phyloP scores from a whole-genome alignment of 2,888 invertebrate genomes.

The Dasypolia templi region DNA sequence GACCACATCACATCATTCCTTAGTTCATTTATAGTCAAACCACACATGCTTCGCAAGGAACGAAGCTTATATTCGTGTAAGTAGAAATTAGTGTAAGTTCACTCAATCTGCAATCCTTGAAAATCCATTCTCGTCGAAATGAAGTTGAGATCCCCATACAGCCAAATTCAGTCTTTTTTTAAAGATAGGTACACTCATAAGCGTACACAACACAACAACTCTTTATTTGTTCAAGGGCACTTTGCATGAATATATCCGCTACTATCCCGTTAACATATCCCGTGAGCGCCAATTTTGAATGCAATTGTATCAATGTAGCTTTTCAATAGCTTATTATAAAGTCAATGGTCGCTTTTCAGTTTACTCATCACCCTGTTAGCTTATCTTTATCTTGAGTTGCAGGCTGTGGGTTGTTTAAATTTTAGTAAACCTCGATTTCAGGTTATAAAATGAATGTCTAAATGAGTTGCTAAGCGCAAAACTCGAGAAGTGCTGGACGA shows the following conservation, averaged over 20 bases:
- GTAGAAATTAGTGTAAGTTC: background rate
- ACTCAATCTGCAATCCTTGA: background rate
- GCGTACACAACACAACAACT: slow-evolving; percentile 41
- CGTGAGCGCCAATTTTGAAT: slow-evolving; percentile 45
- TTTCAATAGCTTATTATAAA: slow-evolving; percentile 47
- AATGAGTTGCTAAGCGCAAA: too few relatives aligned
- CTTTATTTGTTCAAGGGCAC: slow-evolving; percentile 59
- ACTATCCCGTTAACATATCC: slow-evolving; percentile 55
- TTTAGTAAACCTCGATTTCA: background rate
- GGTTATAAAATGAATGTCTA: too few relatives aligned
- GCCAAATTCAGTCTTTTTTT: too few relatives aligned
- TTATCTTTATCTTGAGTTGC: slow-evolving; percentile 18
- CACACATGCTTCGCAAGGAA: too few relatives aligned
- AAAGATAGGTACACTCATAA: slow-evolving; percentile 58
- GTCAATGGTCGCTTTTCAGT: slow-evolving; percentile 43
- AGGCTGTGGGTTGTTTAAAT: background rate
- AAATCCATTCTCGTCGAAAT: background rate
- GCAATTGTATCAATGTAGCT: slow-evolving; percentile 44
- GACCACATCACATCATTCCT: too few relatives aligned
- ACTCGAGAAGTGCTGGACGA: too few relatives aligned
- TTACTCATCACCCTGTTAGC: slow-evolving; percentile 24
- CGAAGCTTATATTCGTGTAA: too few relatives aligned
- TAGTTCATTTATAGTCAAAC: too few relatives aligned
- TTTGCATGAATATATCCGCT: slow-evolving; percentile 63
- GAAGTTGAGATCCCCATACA: background rate